Evolutionary conservation across 2,113 vertebrate species (phyloP).

Genomic region (Ammodramus savannarum): DNA sequence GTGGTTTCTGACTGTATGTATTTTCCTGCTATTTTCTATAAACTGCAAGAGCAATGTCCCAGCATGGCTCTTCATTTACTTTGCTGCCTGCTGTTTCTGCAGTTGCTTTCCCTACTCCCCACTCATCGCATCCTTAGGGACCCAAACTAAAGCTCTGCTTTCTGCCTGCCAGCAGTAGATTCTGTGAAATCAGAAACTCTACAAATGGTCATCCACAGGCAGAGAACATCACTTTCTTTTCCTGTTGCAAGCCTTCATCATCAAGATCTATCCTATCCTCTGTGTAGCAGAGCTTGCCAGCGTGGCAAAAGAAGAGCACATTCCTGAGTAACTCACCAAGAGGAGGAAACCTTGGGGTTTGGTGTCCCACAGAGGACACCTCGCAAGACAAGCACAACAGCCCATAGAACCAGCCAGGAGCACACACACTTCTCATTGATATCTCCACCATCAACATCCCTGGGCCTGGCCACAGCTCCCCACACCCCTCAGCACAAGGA

Average conservation of each 20-base stretch:
- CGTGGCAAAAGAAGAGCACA: background rate
- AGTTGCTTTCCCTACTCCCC: background rate
- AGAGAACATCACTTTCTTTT: background rate
- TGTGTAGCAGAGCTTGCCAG: background rate
- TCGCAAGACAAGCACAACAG: too few relatives aligned
- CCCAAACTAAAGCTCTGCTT: background rate
- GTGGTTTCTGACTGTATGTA: background rate
- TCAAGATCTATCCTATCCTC: background rate
- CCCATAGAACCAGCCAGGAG: background rate
- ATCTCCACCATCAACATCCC: background rate
- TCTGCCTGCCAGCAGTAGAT: background rate
- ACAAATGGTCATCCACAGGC: background rate
- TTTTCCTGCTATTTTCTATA: background rate
- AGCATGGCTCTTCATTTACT: background rate
- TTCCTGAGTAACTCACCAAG: accelerated
- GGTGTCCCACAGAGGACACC: background rate
- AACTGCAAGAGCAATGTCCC: background rate
- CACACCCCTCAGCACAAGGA: accelerated
- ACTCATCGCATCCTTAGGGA: background rate
- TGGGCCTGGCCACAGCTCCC: background rate
- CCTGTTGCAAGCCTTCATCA: background rate
- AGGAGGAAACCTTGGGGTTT: background rate
- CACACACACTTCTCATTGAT: background rate
- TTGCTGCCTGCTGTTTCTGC: background rate
- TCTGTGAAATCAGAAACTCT: background rate